Base-by-base conservation (phyloP, 2,888 invertebrate species). In the Synanthedon tipuliformis region DNA sequence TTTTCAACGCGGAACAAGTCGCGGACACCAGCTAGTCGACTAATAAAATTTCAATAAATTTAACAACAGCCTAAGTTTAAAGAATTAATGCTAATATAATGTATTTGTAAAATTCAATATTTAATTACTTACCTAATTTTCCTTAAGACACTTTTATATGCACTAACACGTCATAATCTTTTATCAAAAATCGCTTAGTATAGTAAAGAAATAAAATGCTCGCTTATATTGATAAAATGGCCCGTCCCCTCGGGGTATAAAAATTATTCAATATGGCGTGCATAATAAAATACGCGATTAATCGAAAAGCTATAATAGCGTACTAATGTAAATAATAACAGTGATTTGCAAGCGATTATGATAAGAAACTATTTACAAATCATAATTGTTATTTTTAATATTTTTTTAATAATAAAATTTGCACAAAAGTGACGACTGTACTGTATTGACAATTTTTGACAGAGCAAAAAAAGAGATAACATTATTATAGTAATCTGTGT, bases 191-290 rank as follows among this genome's bases (percentile, higher is more conserved):
- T 51, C 34, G 54, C 49, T 52, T 51, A 34, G 5, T 45, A 40
- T 18, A 12, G 41, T 51, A 12, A 18, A 45, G 34, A 45, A 50
- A 40, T 27, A 51, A 50, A 49, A 23, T 41, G 53, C 53, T 51
- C 41, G 15, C 40, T 54, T 54, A 51, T 55, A 56, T 56, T 55
- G 57, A 53, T 61, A 63, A 61, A 60, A 62, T 65, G 61, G 59
- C 55, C 53, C 52, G 54, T 53, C 56, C 57, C 61, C 61, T 51
- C 49, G 54, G 59, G 61, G 61, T 57, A 56, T 52, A 52, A 54
- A 48, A 51, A 53, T 16, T 53, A 54, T 55, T 58, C 56, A 57
- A 58, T 56, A 57, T 54, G 53, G 54, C 52, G 52, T 15, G 5
- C 16, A 48, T 34, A 16, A 48, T 34, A 16, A 52, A 45, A 13